Conservation (phyloP, 2,888 invertebrate genomes). For the Pogonocherus hispidulus region DNA sequence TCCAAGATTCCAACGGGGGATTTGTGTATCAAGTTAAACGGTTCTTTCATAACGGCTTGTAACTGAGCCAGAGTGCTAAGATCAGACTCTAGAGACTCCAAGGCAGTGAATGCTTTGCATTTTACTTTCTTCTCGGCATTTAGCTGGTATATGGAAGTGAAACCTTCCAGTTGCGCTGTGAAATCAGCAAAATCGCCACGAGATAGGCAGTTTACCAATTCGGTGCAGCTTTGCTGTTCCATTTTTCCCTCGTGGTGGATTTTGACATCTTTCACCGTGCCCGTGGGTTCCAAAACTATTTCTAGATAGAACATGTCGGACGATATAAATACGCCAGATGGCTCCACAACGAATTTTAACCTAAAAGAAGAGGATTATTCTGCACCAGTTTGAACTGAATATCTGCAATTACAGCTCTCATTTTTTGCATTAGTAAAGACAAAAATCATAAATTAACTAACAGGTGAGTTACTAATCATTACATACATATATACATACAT, state of each 20-base stretch:
- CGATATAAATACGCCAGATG: conserved; percentile 88
- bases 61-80: conserved; percentile 84
- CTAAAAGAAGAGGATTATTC: conserved; percentile 71
- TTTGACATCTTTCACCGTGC: conserved; percentile 89
- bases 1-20: conserved; percentile 91
- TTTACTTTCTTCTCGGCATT: conserved; percentile 96
- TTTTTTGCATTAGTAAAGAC: too few species aligned
- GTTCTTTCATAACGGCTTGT: conserved; percentile 80
- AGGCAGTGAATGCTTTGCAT: conserved; percentile 92
- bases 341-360: conserved; percentile 88
- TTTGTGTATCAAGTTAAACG: conserved; percentile 84
- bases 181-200: conserved; percentile 93
- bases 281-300: conserved; percentile 86
- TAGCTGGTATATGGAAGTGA: conserved; percentile 90
- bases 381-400: too few species aligned
- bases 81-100: conserved; percentile 93
- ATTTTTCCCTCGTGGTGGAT: conserved; percentile 93
- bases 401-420: too few species aligned
- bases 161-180: conserved; percentile 87
- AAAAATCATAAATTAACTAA: too few species aligned
- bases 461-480: too few species aligned
- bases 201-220: conserved; percentile 86
- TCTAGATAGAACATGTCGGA: conserved; percentile 98
- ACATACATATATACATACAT: too few species aligned
- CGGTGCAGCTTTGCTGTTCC: conserved; percentile 88